Evolutionary conservation across 2,797 vertebrate species (phyloP).

Genomic region (Takifugu rubripes): DNA sequence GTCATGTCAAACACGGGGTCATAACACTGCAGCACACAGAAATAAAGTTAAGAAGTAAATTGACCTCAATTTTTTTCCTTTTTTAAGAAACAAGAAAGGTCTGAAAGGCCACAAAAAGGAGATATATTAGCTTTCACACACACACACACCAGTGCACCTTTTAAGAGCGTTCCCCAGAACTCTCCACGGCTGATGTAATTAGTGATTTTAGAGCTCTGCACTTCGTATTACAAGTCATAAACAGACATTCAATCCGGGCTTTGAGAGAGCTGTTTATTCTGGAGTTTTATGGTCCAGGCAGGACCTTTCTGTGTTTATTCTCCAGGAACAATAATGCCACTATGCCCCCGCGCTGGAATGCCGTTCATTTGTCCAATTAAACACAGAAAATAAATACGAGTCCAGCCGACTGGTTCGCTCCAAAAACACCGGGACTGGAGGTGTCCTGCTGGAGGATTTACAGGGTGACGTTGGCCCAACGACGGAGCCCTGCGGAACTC

Average conservation of each 20-base stretch:
- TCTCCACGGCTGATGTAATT: constrained; percentile 74
- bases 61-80: not conserved
- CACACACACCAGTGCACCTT: constrained; percentile 32
- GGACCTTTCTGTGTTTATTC: constrained; percentile 71
- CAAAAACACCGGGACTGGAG: constrained; percentile 49
- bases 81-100: too few species aligned
- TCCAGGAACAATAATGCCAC: constrained; percentile 73
- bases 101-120: constrained; percentile 11
- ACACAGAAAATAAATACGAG: constrained; percentile 71
- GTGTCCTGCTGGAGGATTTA: constrained; percentile 39
- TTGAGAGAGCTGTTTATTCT: constrained; percentile 74
- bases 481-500: constrained; percentile 23
- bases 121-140: constrained; percentile 21
- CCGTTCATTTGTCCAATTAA: constrained; percentile 73
- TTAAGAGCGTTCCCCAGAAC: constrained; percentile 62
- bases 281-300: constrained; percentile 65
- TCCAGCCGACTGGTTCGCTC: constrained; percentile 29
- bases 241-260: constrained; percentile 78
- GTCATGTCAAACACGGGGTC: not conserved
- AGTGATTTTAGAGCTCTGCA: constrained; percentile 72
- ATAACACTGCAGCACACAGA: constrained; percentile 5
- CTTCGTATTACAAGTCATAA: constrained; percentile 76
- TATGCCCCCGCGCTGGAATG: constrained; percentile 63
- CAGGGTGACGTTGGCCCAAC: constrained; percentile 22
- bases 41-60: constrained; percentile 23